Percentiles rank a stretch among this genome's conserved stretches.
Evolutionary conservation across 2,113 vertebrate genomes (phyloP).

Genomic region (Xiphophorus couchianus): DNA sequence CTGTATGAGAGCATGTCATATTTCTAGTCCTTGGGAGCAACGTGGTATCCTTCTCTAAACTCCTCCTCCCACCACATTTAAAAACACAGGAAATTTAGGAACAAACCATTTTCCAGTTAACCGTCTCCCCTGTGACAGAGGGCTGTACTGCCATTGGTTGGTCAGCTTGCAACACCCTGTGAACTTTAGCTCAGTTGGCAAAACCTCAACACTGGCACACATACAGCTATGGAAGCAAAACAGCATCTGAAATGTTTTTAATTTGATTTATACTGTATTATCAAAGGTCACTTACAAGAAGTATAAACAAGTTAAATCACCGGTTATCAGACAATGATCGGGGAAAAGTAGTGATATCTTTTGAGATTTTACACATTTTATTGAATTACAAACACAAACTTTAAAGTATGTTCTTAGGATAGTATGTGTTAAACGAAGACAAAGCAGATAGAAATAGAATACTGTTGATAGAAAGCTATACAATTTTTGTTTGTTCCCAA

Average conservation of each 20-base stretch:
- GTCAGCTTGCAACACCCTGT: conserved; percentile 33
- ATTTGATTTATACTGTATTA: neutral
- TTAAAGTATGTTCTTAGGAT: neutral
- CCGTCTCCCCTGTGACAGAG: conserved; percentile 30
- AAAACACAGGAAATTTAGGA: conserved; percentile 4
- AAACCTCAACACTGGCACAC: conserved; percentile 2
- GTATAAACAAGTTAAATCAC: neutral
- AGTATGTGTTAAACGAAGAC: neutral
- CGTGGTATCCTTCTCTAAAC: conserved; percentile 20
- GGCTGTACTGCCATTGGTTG: conserved; percentile 47
- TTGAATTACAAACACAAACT: neutral
- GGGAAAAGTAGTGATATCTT: neutral
- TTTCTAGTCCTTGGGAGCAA: conserved; percentile 11
- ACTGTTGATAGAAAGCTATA: neutral
- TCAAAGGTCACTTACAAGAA: neutral
- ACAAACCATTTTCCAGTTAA: conserved; percentile 29
- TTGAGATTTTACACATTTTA: neutral
- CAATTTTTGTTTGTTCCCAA: neutral
- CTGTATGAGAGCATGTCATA: conserved; percentile 17
- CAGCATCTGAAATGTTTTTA: neutral
- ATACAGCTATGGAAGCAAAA: neutral
- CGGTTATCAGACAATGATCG: neutral
- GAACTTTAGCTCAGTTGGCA: conserved; percentile 68
- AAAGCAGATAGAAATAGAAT: neutral
- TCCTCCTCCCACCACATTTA: conserved; percentile 28